Evolutionary conservation across 2,888 invertebrate species (phyloP).

Genomic region (Drosophila villosipedis): DNA sequence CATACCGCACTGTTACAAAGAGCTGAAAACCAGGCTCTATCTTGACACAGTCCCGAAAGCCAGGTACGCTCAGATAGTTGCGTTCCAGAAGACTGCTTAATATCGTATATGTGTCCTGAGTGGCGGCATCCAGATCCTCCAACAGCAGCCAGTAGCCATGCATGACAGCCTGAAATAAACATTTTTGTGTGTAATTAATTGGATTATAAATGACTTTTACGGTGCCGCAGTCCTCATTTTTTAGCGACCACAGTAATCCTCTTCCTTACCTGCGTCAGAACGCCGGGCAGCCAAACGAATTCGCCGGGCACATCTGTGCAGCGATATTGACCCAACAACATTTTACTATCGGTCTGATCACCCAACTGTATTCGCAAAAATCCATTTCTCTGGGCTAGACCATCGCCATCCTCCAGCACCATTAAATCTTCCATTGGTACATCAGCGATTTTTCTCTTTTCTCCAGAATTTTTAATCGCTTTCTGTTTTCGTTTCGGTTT

Average conservation of each 20-base stretch:
- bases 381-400: slow-evolving; percentile 79
- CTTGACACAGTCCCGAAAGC: slow-evolving; percentile 92
- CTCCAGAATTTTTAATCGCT: slow-evolving; percentile 30
- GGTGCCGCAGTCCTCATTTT: not conserved
- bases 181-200: not conserved
- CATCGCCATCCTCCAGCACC: slow-evolving; percentile 48
- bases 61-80: slow-evolving; percentile 92
- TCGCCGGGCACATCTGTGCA: slow-evolving; percentile 99
- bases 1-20: slow-evolving; percentile 94
- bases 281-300: slow-evolving; percentile 98
- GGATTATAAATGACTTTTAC: not conserved
- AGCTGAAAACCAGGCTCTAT: slow-evolving; percentile 95
- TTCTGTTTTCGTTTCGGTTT: slow-evolving; percentile 53
- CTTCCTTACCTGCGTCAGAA: slow-evolving; percentile 90
- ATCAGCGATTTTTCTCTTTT: slow-evolving; percentile 63
- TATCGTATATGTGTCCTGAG: slow-evolving; percentile 95
- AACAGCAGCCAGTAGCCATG: slow-evolving; percentile 96
- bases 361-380: slow-evolving; percentile 96
- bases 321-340: slow-evolving; percentile 92
- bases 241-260: not conserved
- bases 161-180: slow-evolving; percentile 88
- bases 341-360: slow-evolving; percentile 98
- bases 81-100: slow-evolving; percentile 94
- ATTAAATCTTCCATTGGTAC: slow-evolving; percentile 46
- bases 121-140: slow-evolving; percentile 98